A percentile compares a stretch with the other conserved stretches of the same genome.
Conservation (phyloP, 2,113 vertebrate species). For the Bambusicola thoracicus region DNA sequence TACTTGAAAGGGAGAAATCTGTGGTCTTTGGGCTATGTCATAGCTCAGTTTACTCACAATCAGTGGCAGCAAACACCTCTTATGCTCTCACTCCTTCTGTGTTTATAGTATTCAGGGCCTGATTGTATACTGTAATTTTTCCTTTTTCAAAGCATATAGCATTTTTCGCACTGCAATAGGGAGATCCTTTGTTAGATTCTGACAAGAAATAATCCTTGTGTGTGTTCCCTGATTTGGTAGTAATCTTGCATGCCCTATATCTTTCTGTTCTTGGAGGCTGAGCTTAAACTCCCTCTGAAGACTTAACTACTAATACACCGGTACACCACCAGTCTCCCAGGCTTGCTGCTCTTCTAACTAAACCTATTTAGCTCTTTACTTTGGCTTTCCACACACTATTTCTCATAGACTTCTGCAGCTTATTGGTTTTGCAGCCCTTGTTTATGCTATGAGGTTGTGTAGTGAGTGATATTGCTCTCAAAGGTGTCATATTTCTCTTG, state of each 20-base stretch:
- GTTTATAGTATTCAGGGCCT: not conserved
- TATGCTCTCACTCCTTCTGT: rapidly evolving
- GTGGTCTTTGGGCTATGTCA: not conserved
- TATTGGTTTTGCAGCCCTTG: not conserved
- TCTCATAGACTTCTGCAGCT: not conserved
- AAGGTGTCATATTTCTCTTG: not conserved
- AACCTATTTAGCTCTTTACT: not conserved
- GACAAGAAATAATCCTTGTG: not conserved
- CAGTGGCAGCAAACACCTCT: rapidly evolving
- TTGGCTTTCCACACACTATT: not conserved
- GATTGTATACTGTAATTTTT: not conserved
- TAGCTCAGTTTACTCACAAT: not conserved
- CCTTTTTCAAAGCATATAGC: not conserved
- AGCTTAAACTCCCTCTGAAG: not conserved
- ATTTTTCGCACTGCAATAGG: not conserved
- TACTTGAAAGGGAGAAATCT: not conserved
- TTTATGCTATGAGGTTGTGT: not conserved
- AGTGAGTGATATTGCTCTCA: not conserved
- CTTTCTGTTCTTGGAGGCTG: not conserved
- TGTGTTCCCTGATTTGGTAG: not conserved
- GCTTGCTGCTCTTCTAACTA: not conserved
- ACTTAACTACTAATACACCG: not conserved
- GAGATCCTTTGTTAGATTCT: not conserved
- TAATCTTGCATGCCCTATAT: not conserved
- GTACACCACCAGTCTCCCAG: not conserved